phyloP scores from a whole-genome alignment of 2,888 invertebrate genomes.

The Theristus sp. region DNA sequence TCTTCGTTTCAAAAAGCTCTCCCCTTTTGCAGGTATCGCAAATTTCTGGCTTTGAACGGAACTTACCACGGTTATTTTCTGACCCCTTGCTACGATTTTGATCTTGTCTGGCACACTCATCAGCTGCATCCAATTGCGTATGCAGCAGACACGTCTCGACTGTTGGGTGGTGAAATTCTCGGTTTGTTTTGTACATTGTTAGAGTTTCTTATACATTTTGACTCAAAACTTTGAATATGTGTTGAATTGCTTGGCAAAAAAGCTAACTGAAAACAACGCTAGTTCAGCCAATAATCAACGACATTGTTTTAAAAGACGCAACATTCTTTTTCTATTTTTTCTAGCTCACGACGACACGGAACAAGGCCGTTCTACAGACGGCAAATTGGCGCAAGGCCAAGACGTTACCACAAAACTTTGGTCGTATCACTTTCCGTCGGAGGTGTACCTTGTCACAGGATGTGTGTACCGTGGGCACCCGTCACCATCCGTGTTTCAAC shows the following conservation, averaged over 20 bases:
- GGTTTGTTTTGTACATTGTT: no score
- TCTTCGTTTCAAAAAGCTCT: neutral
- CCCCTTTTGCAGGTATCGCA: neutral
- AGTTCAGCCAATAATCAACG: no score
- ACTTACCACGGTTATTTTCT: constrained; percentile 27
- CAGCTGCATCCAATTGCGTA: constrained; percentile 22
- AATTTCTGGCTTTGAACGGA: neutral
- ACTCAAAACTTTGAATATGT: no score
- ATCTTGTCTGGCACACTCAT: constrained; percentile 37
- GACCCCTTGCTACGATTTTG: constrained; percentile 38
- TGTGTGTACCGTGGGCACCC: neutral
- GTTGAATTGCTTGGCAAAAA: no score
- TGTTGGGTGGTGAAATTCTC: no score
- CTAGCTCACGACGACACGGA: neutral
- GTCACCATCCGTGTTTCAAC: neutral
- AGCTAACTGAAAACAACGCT: no score
- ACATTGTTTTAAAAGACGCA: no score
- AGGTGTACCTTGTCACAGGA: neutral
- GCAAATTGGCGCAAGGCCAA: neutral
- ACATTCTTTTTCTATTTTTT: no score
- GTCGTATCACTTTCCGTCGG: neutral
- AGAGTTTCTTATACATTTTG: no score
- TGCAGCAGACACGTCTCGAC: neutral
- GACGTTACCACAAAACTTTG: neutral
- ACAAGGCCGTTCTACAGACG: neutral